These are phyloP conservation scores for Meloe dianella DNA, from an alignment of 2,888 invertebrate species.

Conservation along the genomic window DNA sequence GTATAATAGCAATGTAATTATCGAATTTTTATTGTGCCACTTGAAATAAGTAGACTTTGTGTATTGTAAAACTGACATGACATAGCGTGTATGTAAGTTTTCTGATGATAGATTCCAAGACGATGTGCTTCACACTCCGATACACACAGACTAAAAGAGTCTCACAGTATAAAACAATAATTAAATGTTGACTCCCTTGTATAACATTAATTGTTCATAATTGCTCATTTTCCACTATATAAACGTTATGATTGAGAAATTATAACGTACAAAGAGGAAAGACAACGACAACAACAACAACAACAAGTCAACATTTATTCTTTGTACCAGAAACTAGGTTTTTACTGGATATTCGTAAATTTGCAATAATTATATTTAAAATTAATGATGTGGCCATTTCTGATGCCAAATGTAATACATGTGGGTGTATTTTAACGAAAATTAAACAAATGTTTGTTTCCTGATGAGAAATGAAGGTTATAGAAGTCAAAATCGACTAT, in stretches of 20 bases:
- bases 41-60: conserved; percentile 34
- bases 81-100: conserved; percentile 29
- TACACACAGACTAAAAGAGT: conserved; percentile 26
- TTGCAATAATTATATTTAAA: conserved; percentile 16
- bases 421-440: conserved; percentile 12
- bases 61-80: conserved; percentile 21
- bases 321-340: neutral
- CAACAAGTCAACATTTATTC: neutral
- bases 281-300: neutral
- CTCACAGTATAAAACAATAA: conserved; percentile 1
- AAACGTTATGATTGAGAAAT: neutral
- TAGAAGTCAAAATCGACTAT: conserved; percentile 1
- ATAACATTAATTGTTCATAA: conserved; percentile 3
- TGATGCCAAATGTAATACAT: conserved; percentile 29
- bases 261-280: neutral
- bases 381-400: conserved; percentile 29
- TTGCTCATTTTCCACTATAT: conserved; percentile 3
- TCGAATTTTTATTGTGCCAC: conserved; percentile 34
- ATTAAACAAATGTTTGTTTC: conserved; percentile 10
- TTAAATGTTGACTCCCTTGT: neutral
- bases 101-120: conserved; percentile 35
- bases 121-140: conserved; percentile 33
- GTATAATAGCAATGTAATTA: conserved; percentile 36
- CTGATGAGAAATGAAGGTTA: conserved; percentile 11
- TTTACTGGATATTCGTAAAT: neutral